phyloP scores from a whole-genome alignment of 2,797 vertebrate genomes.

The Pogoniulus pusillus region DNA sequence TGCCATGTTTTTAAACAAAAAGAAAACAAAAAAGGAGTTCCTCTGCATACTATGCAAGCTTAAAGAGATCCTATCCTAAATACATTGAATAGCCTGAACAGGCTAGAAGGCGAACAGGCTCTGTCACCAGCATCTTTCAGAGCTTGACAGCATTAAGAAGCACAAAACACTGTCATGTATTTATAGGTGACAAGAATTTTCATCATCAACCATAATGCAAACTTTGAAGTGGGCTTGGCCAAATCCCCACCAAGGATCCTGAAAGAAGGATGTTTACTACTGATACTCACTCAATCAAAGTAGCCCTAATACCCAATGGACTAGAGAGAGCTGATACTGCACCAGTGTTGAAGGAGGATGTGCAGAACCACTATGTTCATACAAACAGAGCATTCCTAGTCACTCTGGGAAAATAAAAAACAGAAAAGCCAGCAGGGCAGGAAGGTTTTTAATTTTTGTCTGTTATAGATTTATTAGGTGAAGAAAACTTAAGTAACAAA shows the following conservation, averaged over 20 bases:
- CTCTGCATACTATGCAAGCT: not conserved
- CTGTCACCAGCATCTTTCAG: not conserved
- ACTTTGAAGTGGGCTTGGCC: not conserved
- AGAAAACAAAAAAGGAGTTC: not conserved
- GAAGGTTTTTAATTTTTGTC: not conserved
- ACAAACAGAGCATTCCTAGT: not conserved
- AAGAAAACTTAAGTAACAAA: not conserved
- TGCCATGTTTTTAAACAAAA: not conserved
- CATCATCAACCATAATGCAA: not conserved
- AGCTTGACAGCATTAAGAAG: not conserved
- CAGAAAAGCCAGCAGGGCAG: not conserved
- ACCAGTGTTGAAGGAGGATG: not conserved
- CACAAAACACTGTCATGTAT: not conserved
- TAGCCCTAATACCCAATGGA: not conserved
- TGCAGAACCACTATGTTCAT: not conserved
- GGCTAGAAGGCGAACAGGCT: not conserved
- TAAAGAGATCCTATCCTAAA: not conserved
- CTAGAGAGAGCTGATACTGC: rapidly evolving
- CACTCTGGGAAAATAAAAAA: not conserved
- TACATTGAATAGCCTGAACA: not conserved
- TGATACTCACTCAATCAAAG: not conserved
- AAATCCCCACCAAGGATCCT: not conserved
- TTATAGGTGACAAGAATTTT: not conserved
- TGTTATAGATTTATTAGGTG: too few species aligned
- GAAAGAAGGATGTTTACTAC: not conserved